Evolutionary conservation across 2,888 invertebrate genomes (phyloP), one percentile per base, ranked within the genome.

Genomic region (Amphipyra tragopoginis): DNA sequence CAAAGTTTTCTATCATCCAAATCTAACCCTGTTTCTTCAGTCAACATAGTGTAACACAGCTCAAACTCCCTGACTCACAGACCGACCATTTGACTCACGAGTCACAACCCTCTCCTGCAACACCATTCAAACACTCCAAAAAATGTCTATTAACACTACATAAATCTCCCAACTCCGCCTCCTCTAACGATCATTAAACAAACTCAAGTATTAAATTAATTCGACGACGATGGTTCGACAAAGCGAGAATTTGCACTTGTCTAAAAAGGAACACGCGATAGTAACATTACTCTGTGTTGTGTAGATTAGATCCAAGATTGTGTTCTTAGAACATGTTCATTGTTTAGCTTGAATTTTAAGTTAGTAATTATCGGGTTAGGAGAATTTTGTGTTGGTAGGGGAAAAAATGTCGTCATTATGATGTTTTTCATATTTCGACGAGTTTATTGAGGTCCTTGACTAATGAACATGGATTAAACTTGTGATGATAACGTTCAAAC

Each of bases 121-220:
- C 52, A 71, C 71, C 63, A 71, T 71, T 53, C 29, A 39, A 63
- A 47, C 45, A 55, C 49, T 63, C 51, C 65, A 66, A 72, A 72
- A 56, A 67, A 69, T 60, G 63, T 67, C 77, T 70, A 79, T 77
- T 79, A 79, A 51, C 77, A 76, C 67, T 40, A 68, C 61, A 77
- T 77, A 76, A 77, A 79, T 77, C 77, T 73, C 60, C 38, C 42
- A 33, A 15, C 55, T 52, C 74, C 75, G 66, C 79, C 77, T 53
- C 39, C 52, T 58, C 76, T 79, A 77, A 77, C 77, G 77, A 77
- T 62, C 77, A 65, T 77, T 79, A 73, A 57, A 68, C 51, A 48
- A 58, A 59, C 61, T 49, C 43, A 61, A 63, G 59, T 65, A 60
- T 67, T 67, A 65, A 59, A 77, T 72, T 75, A 72, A 72, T 67